These are phyloP conservation scores for Oscheius sp. DNA, from an alignment of 1,140 invertebrate genomes.

Conservation along the genomic window DNA sequence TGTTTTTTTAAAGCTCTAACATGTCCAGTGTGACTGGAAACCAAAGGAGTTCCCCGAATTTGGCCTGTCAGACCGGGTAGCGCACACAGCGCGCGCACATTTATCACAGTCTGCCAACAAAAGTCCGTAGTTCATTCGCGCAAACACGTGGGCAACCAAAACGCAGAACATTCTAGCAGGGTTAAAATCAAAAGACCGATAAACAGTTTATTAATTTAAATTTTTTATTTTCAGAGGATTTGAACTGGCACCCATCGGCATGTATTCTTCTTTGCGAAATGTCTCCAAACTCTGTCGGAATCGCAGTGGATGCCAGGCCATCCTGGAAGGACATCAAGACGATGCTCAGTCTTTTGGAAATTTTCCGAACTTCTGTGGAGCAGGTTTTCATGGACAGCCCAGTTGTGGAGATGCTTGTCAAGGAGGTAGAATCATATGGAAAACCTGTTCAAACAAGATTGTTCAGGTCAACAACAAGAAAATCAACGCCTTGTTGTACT, in stretches of 20 bases:
- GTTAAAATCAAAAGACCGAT: not conserved
- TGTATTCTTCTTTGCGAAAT: conserved; percentile 49
- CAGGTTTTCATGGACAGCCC: conserved; percentile 54
- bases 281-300: conserved; percentile 45
- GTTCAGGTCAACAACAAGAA: conserved; percentile 57
- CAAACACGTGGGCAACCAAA: not conserved
- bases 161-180: conserved; percentile 19
- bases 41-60: too few relatives aligned
- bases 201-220: not conserved
- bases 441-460: too few relatives aligned
- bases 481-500: conserved; percentile 46
- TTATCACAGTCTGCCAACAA: too few relatives aligned
- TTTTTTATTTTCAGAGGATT: conserved; percentile 14
- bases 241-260: conserved; percentile 51
- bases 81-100: too few relatives aligned
- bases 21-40: too few relatives aligned
- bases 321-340: conserved; percentile 43
- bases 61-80: too few relatives aligned
- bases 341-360: conserved; percentile 41
- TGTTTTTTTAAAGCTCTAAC: too few relatives aligned
- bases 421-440: conserved; percentile 43
- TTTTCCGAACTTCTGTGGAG: conserved; percentile 48
- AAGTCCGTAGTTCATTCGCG: not conserved
- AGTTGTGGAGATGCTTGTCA: conserved; percentile 54
- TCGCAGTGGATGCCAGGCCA: conserved; percentile 53